These are phyloP conservation scores for Tenthredo amoena DNA, from an alignment of 2,888 invertebrate genomes.

Conservation along the genomic window DNA sequence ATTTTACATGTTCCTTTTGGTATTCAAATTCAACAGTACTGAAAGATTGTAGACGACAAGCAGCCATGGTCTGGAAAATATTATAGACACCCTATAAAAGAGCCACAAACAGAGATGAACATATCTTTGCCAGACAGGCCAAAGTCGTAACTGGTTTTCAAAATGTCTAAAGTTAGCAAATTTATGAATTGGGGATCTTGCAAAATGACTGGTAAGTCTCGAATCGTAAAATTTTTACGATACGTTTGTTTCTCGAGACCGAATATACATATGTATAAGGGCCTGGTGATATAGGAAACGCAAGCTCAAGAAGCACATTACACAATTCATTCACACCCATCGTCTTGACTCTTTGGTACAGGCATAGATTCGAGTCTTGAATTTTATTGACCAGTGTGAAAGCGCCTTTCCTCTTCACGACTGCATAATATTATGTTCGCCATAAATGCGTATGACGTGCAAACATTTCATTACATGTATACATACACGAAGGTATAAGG, in stretches of 20 bases:
- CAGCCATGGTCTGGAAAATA: too few relatives aligned
- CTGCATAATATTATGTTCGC: neutral
- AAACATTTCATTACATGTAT: neutral
- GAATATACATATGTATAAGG: constrained; percentile 14
- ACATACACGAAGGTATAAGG: neutral
- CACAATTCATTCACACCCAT: neutral
- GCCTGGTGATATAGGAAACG: constrained; percentile 17
- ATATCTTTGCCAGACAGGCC: neutral
- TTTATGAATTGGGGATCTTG: neutral
- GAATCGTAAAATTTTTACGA: constrained; percentile 60
- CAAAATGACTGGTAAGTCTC: neutral
- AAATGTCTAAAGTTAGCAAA: neutral
- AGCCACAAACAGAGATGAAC: too few relatives aligned
- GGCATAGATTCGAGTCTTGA: neutral
- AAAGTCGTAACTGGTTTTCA: neutral
- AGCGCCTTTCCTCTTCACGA: constrained; percentile 6
- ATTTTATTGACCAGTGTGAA: constrained; percentile 31
- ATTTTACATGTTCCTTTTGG: too few relatives aligned
- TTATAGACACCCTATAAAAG: too few relatives aligned
- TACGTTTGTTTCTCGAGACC: constrained; percentile 50
- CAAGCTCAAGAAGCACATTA: neutral
- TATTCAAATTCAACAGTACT: too few relatives aligned
- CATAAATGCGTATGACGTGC: neutral
- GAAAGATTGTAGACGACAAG: too few relatives aligned
- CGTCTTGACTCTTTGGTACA: neutral